Evolutionary conservation across 2,888 invertebrate genomes (phyloP), one percentile per base, ranked within the genome.

Genomic region (Linyphia triangularis): DNA sequence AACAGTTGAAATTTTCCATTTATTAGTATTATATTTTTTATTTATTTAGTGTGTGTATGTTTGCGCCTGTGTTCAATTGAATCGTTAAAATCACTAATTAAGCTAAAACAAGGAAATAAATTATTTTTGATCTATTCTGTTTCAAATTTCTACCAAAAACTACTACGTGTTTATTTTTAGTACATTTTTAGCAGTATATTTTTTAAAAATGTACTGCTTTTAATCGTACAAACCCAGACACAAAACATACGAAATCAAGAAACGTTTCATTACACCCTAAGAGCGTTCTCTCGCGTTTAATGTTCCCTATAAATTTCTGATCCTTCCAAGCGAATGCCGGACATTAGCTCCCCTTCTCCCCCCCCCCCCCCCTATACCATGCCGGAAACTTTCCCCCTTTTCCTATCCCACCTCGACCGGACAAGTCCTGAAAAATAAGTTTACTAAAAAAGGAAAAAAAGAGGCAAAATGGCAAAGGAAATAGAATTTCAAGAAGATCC

Each of bases 401-500:
- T 2, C n/a, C n/a, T n/a, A 26, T 16, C 6, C 65, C 30, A 16
- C 24, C 30, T 51, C 4, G 37, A 37, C 57, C 70, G 81, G 81
- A 81, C 70, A 81, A 30, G 59, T 59, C 81, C 22, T 26, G 22
- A 61, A 72, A 82, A 79, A 43, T 79, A 63, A 78, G 43, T 30
- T 51, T 61, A n/a, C 28, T 37, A 57, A 59, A 75, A 84, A 83
- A 73, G 57, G 3, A n/a, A 24, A 61, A 75, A 33, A n/a, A 43
- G 13, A 24, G 22, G 24, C 19, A 22, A 10, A 1, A 26, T 16
- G 6, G 37, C 22, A 51, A 51, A 51, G 6, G 24, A 65, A 72
- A 73, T 75, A 57, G 86, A 88, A 81, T 88, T 81, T 88, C 73
- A 67, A 57, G 19, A 57, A 40, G 69, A 51, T 57, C 16, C 81